Evolutionary conservation across 2,113 vertebrate species (phyloP), one percentile per base, ranked within the genome.

Genomic region (Dromiciops gliroides): DNA sequence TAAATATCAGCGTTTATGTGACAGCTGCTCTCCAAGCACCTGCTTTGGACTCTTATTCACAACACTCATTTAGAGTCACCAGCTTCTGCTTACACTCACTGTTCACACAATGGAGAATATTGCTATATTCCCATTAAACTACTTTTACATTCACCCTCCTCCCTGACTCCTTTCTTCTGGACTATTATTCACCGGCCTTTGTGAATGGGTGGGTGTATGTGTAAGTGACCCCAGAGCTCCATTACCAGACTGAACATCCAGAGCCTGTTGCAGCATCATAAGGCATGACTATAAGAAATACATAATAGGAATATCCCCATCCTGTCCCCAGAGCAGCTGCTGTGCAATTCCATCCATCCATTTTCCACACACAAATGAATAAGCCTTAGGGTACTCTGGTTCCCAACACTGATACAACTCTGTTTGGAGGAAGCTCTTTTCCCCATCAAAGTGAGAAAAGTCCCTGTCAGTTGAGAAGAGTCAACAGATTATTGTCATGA

Each of bases 1-100:
- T 95, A 97, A 97, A 95, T 95, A 89, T 92, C 95, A 92, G 93
- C 95, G 95, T 94, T 96, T 91, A 91, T 90, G 89, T 97, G 96
- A 91, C 98, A 98, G 97, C 97, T 98, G 97, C 95, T 97, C 97
- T 97, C 89, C 89, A 48, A 97, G 94, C 98, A 97, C 97, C 98
- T 98, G 97, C 95, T 95, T 53, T 8, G n/a, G 67, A 47, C 88
- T 96, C 90, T 95, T 93, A 48, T 48, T 96, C 89, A 95, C 92
- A 89, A 11, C 51, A 92, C 90, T 53, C 91, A 95, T 95, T 83
- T 97, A 93, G 93, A 83, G 83, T 49, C 93, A 83, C 94, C 48
- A 92, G 96, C 89, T 97, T 97, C 94, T 93, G 94, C 95, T 83
- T 75, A 4, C 0, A 19, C n/a, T 50, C 5, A 90, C 4, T 16